Base-by-base conservation (phyloP, 1,140 invertebrate species). In the Protaetia brevitarsis region DNA sequence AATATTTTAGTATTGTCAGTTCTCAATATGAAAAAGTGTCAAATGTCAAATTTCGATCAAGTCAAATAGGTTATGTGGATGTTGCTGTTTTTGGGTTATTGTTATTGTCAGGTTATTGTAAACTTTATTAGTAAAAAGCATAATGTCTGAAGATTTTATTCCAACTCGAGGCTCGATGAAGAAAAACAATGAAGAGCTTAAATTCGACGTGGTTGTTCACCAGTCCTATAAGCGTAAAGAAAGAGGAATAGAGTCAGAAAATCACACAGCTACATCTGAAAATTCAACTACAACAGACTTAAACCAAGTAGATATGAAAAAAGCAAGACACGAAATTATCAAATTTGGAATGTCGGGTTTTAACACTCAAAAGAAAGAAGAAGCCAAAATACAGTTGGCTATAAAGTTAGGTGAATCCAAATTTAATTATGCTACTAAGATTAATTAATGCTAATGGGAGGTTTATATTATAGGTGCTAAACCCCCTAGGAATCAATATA, bases 331-430 rank as follows among this genome's bases (percentile, higher is more conserved):
- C 72, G 87, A 89, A 69, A 78, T 89, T 4, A 80, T 88, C n/a
- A 30, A 87, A 67, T 87, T 89, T 73, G 87, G 84, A 56, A 85
- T 86, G 68, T 82, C 82, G 57, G 86, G 86, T 45, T 82, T 87
- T 10, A 76, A 82, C 13, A 77, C 80, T n/a, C 72, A 77, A 31
- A 82, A 84, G 64, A 84, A 86, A 67, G 77, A 79, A 37, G 77
- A 84, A 77, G 84, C 85, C 60, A 84, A 87, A 74, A 77, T 85
- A 21, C 82, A 82, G 21, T 77, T 87, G 19, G 81, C 85, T 7
- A 78, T 89, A 23, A 85, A 82, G 68, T 79, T 89, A 65, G 87
- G 84, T 81, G 69, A 76, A n/a, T n/a, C n/a, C n/a, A n/a, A n/a
- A n/a, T n/a, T n/a, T n/a, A n/a, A n/a, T n/a, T n/a, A n/a, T n/a